phyloP scores from a whole-genome alignment of 2,113 vertebrate genomes.

The Felis chaus region DNA sequence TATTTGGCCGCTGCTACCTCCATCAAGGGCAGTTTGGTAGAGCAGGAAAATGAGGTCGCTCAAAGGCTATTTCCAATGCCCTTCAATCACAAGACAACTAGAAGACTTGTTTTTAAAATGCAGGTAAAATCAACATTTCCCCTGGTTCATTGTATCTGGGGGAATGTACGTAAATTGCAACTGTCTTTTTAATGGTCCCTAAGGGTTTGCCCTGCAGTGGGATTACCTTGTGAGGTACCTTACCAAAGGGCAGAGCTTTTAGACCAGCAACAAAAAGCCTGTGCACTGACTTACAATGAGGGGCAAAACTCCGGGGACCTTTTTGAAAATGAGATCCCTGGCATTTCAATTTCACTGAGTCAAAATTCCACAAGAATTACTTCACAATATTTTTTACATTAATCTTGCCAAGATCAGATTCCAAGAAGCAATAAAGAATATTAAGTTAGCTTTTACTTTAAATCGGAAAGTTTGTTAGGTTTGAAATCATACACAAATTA shows the following conservation, averaged over 20 bases:
- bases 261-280: neutral
- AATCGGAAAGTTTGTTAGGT: constrained; percentile 52
- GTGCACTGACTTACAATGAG: neutral
- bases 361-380: constrained; percentile 47
- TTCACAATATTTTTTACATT: constrained; percentile 44
- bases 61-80: neutral
- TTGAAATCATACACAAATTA: constrained; percentile 67
- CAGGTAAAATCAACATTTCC: neutral
- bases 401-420: constrained; percentile 67
- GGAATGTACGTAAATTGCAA: neutral
- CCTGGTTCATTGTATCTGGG: neutral
- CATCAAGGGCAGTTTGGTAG: neutral
- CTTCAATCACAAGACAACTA: neutral
- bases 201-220: neutral
- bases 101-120: neutral
- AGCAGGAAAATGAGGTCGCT: neutral
- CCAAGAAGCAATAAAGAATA: constrained; percentile 75
- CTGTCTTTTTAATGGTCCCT: neutral
- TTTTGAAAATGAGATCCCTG: neutral
- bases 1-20: neutral
- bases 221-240: neutral
- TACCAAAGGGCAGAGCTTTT: neutral
- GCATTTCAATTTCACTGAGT: neutral
- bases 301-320: neutral
- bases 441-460: constrained; percentile 71